These are phyloP conservation scores for Drosophila athabasca DNA, from an alignment of 1,140 invertebrate genomes.

Conservation along the genomic window DNA sequence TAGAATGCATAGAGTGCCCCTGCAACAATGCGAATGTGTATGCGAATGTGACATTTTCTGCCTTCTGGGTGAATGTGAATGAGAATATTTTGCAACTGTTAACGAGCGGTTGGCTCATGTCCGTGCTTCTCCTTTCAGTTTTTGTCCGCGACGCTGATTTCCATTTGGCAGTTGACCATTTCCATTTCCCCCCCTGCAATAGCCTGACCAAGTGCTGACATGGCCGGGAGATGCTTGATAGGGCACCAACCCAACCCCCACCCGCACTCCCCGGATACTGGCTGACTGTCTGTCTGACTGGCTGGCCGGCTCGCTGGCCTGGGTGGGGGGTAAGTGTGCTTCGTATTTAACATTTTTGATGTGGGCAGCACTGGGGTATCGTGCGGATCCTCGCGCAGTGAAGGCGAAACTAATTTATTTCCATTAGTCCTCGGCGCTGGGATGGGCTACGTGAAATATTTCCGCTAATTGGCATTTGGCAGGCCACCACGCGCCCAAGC, in stretches of 20 bases:
- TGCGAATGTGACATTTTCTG: background rate
- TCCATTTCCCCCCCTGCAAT: background rate
- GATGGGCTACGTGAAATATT: constrained; percentile 58
- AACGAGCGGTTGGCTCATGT: constrained; percentile 2
- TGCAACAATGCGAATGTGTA: constrained; percentile 2
- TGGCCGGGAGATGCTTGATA: background rate
- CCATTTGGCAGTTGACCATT: constrained; percentile 2
- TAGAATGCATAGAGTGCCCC: background rate
- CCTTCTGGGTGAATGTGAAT: too few relatives aligned
- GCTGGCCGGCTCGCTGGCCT: too few relatives aligned
- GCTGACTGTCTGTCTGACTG: too few relatives aligned
- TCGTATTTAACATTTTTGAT: constrained; percentile 55
- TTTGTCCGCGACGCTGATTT: constrained; percentile 21
- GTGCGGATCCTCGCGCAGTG: background rate
- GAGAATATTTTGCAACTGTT: constrained; percentile 4
- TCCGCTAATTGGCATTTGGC: constrained; percentile 73
- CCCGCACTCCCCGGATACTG: too few relatives aligned
- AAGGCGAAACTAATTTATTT: constrained; percentile 64
- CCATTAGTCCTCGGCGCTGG: constrained; percentile 52
- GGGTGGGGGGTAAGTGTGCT: too few relatives aligned
- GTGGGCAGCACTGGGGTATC: background rate
- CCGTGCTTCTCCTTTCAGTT: background rate
- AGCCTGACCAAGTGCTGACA: background rate
- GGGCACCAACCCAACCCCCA: background rate
- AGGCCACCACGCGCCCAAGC: constrained; percentile 19